Base-by-base conservation (phyloP, 2,113 vertebrate genomes). In the Micromys minutus region DNA sequence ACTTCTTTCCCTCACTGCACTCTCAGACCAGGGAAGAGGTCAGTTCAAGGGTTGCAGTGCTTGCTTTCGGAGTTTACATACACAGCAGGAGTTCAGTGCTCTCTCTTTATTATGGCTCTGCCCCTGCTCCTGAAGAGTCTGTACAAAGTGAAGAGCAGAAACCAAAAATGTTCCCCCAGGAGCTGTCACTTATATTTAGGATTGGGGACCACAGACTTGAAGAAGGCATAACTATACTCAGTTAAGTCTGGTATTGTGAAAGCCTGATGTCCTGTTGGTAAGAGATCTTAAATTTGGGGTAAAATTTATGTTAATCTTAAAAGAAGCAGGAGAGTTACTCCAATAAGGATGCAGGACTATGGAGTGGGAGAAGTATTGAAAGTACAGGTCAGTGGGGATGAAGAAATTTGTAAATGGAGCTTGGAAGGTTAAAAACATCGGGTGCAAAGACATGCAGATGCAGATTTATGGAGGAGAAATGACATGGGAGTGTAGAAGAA, bases 291-390 rank as follows among this genome's bases (percentile, higher is more conserved):
- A 84, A 91, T 63, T 72, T n/a, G 15, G 89, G 12, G 8, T 59
- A 75, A 45, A 52, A 26, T 26, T 87, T 90, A 84, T 16, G 50
- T 81, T 72, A 76, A 87, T 29, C 4, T 67, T 87, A 83, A 91
- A 93, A 36, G 57, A 84, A 79, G 6, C 17, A 69, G 6, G 76
- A 85, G 83, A 69, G 2, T 22, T 80, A 50, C 59, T 10, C 34
- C 59, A 17, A 45, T n/a, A 61, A 57, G 12, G 55, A n/a, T 39
- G 21, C 13, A 81, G 55, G 79, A 39, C 5, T 11, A 59, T 2
- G 12, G 12, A 34, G 12, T 1, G 8, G 36, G 6, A 26, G 55
- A 55, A 39, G 6, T 1, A 12, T 12, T 55, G 50, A 1, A 22
- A 31, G 31, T 55, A 1, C 1, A 10, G 13, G 3, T 19, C 47